Conservation (phyloP, 2,888 invertebrate species). For the Brenthis daphne region DNA sequence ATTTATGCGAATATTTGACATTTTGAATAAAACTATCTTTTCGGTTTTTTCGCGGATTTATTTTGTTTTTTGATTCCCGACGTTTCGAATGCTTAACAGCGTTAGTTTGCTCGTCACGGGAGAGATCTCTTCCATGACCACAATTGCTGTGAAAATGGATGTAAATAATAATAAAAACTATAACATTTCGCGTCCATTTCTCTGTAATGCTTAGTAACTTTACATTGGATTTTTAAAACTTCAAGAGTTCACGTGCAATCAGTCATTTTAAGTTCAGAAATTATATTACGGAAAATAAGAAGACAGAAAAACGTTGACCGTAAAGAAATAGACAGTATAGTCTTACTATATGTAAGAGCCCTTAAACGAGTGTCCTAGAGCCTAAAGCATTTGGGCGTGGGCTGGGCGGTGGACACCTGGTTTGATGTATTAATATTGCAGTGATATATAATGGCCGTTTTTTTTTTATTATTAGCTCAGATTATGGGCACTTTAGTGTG, state of each 20-base stretch:
- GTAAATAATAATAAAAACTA: too few relatives aligned
- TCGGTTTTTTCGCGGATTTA: too few relatives aligned
- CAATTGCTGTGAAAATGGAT: too few relatives aligned
- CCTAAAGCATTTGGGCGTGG: conserved; percentile 24
- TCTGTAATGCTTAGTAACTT: background rate
- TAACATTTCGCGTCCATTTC: too few relatives aligned
- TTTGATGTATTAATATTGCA: conserved; percentile 34
- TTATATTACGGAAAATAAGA: background rate
- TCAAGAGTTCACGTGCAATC: too few relatives aligned
- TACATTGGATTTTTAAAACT: too few relatives aligned
- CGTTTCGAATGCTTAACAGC: too few relatives aligned
- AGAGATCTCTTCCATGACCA: too few relatives aligned
- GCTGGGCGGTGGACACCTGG: conserved; percentile 30
- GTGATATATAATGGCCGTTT: conserved; percentile 13
- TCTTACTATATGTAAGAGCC: background rate
- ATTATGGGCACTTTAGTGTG: background rate
- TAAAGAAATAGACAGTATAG: background rate
- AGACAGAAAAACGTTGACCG: background rate
- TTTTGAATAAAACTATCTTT: too few relatives aligned
- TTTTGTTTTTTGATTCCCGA: too few relatives aligned
- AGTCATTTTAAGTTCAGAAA: background rate
- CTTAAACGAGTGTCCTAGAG: conserved; percentile 13
- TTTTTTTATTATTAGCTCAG: conserved; percentile 25
- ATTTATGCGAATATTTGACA: too few relatives aligned
- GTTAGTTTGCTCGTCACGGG: too few relatives aligned